These are phyloP conservation scores for Leucophora obtusa DNA, from an alignment of 2,888 invertebrate genomes.

Conservation along the genomic window DNA sequence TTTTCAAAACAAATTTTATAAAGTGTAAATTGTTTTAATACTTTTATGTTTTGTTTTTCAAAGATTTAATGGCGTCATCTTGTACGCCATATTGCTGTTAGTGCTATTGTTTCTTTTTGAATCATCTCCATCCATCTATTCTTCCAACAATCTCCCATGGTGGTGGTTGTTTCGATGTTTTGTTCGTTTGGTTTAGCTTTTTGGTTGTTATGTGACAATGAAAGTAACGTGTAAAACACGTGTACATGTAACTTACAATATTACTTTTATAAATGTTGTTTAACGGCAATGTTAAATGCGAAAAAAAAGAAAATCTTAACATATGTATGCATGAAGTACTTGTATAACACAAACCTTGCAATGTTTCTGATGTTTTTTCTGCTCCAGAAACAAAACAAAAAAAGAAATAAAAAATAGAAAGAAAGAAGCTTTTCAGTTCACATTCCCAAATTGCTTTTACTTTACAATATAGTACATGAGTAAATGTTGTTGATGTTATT, in stretches of 20 bases:
- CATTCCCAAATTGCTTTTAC: constrained; percentile 50
- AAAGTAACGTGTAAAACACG: constrained; percentile 70
- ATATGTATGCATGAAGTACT: constrained; percentile 30
- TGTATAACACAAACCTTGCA: constrained; percentile 33
- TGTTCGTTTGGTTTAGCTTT: not conserved
- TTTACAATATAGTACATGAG: constrained; percentile 29
- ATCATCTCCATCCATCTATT: not conserved
- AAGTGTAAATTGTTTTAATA: constrained; percentile 78
- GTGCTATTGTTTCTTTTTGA: constrained; percentile 67
- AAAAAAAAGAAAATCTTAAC: constrained; percentile 27
- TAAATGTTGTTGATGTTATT: constrained; percentile 52
- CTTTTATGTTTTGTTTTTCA: constrained; percentile 49
- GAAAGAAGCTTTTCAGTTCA: constrained; percentile 27
- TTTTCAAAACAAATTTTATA: constrained; percentile 67
- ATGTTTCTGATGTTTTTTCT: constrained; percentile 5
- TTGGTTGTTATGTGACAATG: constrained; percentile 55
- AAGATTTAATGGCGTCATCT: constrained; percentile 64
- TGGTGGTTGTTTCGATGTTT: constrained; percentile 47
- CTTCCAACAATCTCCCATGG: constrained; percentile 35
- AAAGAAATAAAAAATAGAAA: too few relatives aligned
- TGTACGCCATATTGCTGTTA: constrained; percentile 68
- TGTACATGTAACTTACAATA: constrained; percentile 65
- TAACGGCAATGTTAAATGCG: constrained; percentile 54
- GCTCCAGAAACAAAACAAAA: constrained; percentile 22
- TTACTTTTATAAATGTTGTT: constrained; percentile 48